Evolutionary conservation across 2,797 vertebrate genomes (phyloP).

Genomic region (Cossypha heuglini): DNA sequence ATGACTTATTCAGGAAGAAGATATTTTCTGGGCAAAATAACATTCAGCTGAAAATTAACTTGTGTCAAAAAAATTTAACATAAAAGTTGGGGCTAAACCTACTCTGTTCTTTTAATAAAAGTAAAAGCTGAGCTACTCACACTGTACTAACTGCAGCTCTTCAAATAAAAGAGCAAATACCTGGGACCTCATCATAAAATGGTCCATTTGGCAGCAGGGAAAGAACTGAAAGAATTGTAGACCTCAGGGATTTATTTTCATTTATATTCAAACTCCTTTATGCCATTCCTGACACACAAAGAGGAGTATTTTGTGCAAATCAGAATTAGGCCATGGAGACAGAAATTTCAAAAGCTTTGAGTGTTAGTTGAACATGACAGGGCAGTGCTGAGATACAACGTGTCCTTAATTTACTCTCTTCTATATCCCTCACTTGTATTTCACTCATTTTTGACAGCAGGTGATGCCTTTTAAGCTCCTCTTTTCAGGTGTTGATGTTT

Average conservation of each 20-base stretch:
- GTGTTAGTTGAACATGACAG: not conserved
- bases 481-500: not conserved
- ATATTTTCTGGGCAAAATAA: not conserved
- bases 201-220: constrained; percentile 13
- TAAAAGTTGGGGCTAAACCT: not conserved
- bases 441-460: not conserved
- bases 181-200: not conserved
- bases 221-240: not conserved
- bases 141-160: not conserved
- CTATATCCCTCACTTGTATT: not conserved
- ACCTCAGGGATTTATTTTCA: constrained; percentile 20
- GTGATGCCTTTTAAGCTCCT: not conserved
- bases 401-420: not conserved
- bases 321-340: not conserved
- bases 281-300: not conserved
- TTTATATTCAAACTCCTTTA: not conserved
- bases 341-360: not conserved
- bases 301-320: not conserved
- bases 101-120: not conserved
- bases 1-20: not conserved
- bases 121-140: not conserved
- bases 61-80: not conserved
- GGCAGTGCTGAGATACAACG: not conserved
- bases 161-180: not conserved
- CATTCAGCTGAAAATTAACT: not conserved